A percentile compares a stretch with the other conserved stretches of the same genome.
Conservation (phyloP, 1,140 invertebrate genomes). For the Drosophila pandora region DNA sequence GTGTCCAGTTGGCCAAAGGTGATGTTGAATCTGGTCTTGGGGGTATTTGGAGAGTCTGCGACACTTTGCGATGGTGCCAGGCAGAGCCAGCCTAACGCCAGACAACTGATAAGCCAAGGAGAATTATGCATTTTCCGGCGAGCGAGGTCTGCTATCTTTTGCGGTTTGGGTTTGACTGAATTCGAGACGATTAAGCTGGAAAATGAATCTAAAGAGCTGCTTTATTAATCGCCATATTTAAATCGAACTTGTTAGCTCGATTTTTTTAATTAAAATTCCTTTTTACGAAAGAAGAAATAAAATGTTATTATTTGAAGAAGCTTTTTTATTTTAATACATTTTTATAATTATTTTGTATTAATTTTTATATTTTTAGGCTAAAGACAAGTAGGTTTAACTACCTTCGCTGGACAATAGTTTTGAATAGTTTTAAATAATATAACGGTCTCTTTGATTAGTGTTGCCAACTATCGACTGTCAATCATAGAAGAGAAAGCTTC, state of each 20-base stretch:
- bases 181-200: background rate
- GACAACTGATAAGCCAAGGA: conserved; percentile 30
- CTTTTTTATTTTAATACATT: too few species aligned
- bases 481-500: too few species aligned
- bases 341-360: too few species aligned
- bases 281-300: too few species aligned
- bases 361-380: too few species aligned
- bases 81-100: conserved; percentile 9
- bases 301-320: too few species aligned
- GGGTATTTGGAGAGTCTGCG: conserved; percentile 14
- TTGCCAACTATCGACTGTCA: too few species aligned
- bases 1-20: conserved; percentile 63
- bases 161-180: conserved; percentile 6
- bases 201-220: background rate
- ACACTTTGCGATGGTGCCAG: conserved; percentile 7
- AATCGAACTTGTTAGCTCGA: background rate
- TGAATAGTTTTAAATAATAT: too few species aligned
- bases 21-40: conserved; percentile 63
- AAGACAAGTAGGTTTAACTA: too few species aligned
- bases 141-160: background rate
- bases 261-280: too few species aligned
- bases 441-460: too few species aligned
- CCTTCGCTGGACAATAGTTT: too few species aligned
- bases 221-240: background rate
- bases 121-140: conserved; percentile 9